Conservation (phyloP, 2,888 invertebrate genomes). For the Ophion ventricosus region DNA sequence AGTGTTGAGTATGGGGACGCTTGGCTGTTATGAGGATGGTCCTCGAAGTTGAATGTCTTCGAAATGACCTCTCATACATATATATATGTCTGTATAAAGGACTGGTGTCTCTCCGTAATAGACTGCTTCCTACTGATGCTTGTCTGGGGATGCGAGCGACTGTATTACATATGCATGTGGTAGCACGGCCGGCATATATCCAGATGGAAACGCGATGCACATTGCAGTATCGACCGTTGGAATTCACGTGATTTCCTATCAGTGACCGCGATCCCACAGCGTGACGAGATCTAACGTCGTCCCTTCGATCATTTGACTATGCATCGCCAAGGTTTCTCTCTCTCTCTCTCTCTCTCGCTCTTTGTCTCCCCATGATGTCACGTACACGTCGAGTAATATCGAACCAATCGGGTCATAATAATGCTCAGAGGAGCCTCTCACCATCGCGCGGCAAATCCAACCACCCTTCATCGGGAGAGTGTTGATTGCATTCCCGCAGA, state of each 20-base stretch:
- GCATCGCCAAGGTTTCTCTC: constrained; percentile 4
- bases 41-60: not conserved
- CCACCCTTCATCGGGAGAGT: not conserved
- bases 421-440: not conserved
- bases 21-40: not conserved
- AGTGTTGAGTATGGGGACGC: not conserved
- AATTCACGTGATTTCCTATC: constrained; percentile 60
- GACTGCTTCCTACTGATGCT: constrained; percentile 65
- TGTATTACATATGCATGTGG: constrained; percentile 63
- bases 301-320: constrained; percentile 49
- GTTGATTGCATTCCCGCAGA: constrained; percentile 3
- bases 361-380: not conserved
- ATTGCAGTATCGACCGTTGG: constrained; percentile 63
- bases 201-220: constrained; percentile 12
- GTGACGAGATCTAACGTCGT: constrained; percentile 50
- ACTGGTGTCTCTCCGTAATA: constrained; percentile 59
- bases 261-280: constrained; percentile 52
- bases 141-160: constrained; percentile 51
- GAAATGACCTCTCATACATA: not conserved
- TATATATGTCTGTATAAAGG: constrained; percentile 18
- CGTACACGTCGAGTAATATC: constrained; percentile 39
- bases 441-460: not conserved
- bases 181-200: constrained; percentile 6
- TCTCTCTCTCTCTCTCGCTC: not conserved
- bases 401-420: not conserved